Evolutionary conservation across 2,888 invertebrate genomes (phyloP).

Genomic region (Phengaris alcon): DNA sequence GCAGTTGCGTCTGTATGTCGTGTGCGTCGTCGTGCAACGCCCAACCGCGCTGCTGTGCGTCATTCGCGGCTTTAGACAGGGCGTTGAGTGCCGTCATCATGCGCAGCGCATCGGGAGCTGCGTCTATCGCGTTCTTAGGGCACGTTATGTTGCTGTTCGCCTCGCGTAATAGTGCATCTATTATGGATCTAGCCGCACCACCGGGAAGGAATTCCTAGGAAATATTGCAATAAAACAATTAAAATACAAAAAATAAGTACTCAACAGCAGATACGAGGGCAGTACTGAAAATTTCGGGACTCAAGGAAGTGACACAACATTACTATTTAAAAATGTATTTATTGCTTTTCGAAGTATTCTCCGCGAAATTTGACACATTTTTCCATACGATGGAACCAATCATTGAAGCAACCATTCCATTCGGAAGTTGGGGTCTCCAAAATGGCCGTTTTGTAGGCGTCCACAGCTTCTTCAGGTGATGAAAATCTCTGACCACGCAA

Average conservation of each 20-base stretch:
- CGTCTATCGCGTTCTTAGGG: conserved; percentile 84
- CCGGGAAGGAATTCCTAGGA: conserved; percentile 69
- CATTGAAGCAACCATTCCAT: too few relatives aligned
- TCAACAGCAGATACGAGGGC: too few relatives aligned
- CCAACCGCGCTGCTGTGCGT: conserved; percentile 97
- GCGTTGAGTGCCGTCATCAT: conserved; percentile 91
- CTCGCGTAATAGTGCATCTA: conserved; percentile 69
- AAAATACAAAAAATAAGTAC: neutral
- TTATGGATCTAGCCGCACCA: conserved; percentile 70
- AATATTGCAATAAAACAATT: conserved; percentile 3
- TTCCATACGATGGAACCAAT: too few relatives aligned
- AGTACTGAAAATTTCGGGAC: too few relatives aligned
- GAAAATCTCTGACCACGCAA: too few relatives aligned
- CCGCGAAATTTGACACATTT: too few relatives aligned
- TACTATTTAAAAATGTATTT: too few relatives aligned
- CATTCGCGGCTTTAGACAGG: conserved; percentile 93
- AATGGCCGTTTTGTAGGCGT: too few relatives aligned
- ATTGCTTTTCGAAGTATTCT: too few relatives aligned
- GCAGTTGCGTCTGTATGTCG: conserved; percentile 90
- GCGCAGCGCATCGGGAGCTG: conserved; percentile 90
- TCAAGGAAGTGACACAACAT: too few relatives aligned
- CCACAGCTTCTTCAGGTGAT: too few relatives aligned
- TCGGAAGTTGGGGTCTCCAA: too few relatives aligned
- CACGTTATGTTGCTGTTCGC: conserved; percentile 72
- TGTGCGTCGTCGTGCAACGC: conserved; percentile 95